Percentiles rank a stretch among this genome's conserved stretches.
phyloP scores from a whole-genome alignment of 1,140 invertebrate genomes.

The Aporrectodea caliginosa region DNA sequence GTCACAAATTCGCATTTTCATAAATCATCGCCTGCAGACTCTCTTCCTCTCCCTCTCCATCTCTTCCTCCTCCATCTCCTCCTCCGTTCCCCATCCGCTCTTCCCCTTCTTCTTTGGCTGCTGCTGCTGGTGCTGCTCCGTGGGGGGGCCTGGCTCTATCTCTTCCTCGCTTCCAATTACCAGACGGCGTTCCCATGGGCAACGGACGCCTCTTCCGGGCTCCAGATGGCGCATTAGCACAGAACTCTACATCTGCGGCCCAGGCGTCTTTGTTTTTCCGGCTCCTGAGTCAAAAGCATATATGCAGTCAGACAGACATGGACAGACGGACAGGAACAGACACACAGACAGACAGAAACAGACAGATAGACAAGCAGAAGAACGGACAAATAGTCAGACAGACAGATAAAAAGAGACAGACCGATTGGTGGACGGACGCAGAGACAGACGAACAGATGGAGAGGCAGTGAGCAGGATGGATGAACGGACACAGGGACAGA shows the following conservation, averaged over 20 bases:
- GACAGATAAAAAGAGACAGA: not conserved
- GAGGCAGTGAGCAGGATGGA: not conserved
- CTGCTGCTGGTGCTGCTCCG: too few species aligned
- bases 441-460: not conserved
- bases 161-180: not conserved
- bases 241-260: not conserved
- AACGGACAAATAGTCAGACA: not conserved
- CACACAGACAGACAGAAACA: not conserved
- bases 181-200: not conserved
- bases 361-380: not conserved
- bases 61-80: not conserved
- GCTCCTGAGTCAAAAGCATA: too few species aligned
- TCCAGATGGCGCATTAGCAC: not conserved
- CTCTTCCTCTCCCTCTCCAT: not conserved
- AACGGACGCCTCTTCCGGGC: not conserved
- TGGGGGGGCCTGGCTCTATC: too few species aligned
- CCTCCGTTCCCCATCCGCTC: not conserved
- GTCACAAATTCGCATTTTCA: constrained; percentile 2
- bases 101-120: not conserved
- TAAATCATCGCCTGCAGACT: not conserved
- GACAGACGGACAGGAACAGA: not conserved
- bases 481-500: not conserved
- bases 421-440: not conserved
- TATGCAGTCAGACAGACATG: not conserved
- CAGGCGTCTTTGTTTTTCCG: not conserved